phyloP scores from a whole-genome alignment of 2,888 invertebrate genomes.

The Troglohyphantes excavatus region DNA sequence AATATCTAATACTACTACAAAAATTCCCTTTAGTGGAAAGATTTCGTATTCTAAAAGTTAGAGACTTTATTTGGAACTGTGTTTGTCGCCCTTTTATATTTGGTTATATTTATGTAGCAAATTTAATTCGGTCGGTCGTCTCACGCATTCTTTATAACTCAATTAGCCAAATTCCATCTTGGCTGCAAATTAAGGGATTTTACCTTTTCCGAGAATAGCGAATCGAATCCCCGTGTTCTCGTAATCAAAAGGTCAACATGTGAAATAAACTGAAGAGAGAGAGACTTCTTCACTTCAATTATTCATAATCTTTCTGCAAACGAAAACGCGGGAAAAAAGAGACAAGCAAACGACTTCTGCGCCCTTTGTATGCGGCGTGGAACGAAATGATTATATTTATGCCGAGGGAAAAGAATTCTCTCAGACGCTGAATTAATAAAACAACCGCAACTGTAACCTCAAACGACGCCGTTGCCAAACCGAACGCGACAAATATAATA shows the following conservation, averaged over 20 bases:
- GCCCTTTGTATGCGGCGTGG: background rate
- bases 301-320: background rate
- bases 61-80: too few species aligned
- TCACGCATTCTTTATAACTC: background rate
- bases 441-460: constrained; percentile 10
- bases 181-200: background rate
- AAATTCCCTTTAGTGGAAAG: too few species aligned
- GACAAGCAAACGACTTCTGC: constrained; percentile 6
- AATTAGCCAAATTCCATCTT: constrained; percentile 6
- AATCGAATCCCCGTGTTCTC: background rate
- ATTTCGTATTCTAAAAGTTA: too few species aligned
- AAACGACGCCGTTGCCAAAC: background rate
- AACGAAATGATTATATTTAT: background rate
- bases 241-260: background rate
- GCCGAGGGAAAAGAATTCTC: background rate
- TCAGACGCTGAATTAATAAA: constrained; percentile 35
- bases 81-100: background rate
- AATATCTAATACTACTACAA: too few species aligned
- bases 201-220: background rate
- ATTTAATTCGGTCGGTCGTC: background rate
- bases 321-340: background rate
- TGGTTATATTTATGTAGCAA: background rate
- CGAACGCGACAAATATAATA: constrained; percentile 9
- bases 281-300: background rate
- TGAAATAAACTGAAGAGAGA: background rate